A percentile compares a stretch with the other conserved stretches of the same genome.
Evolutionary conservation across 1,140 invertebrate genomes (phyloP).

Genomic region (Vanessa tameamea): DNA sequence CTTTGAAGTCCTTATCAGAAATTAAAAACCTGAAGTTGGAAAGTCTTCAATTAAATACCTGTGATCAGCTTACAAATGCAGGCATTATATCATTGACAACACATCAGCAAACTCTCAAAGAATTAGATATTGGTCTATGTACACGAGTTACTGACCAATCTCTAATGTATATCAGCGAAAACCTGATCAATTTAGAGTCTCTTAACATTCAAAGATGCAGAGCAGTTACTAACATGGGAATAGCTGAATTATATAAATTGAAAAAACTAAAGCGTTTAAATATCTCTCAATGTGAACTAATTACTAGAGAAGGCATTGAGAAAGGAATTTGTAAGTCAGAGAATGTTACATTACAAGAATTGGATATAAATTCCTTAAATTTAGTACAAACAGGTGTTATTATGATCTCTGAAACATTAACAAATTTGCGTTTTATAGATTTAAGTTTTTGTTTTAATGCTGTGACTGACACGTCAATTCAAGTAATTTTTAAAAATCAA

Average conservation of each 20-base stretch:
- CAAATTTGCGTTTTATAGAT: conserved; percentile 83
- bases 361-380: conserved; percentile 83
- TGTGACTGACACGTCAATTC: conserved; percentile 85
- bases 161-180: conserved; percentile 81
- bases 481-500: conserved; percentile 84
- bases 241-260: conserved; percentile 80
- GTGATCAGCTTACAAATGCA: conserved; percentile 84
- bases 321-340: conserved; percentile 79
- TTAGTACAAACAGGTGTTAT: conserved; percentile 83
- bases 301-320: conserved; percentile 83
- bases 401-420: conserved; percentile 80
- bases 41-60: conserved; percentile 81
- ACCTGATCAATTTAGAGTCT: conserved; percentile 80
- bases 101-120: conserved; percentile 81
- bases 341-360: conserved; percentile 72
- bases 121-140: conserved; percentile 84
- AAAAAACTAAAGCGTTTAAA: conserved; percentile 82
- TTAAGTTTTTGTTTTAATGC: conserved; percentile 85
- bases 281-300: conserved; percentile 84
- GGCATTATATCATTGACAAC: conserved; percentile 82
- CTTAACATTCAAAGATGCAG: conserved; percentile 83
- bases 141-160: conserved; percentile 84
- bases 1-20: conserved; percentile 81
- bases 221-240: conserved; percentile 83
- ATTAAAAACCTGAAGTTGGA: conserved; percentile 81